phyloP scores from a whole-genome alignment of 2,113 vertebrate species.

The Apteryx owenii region DNA sequence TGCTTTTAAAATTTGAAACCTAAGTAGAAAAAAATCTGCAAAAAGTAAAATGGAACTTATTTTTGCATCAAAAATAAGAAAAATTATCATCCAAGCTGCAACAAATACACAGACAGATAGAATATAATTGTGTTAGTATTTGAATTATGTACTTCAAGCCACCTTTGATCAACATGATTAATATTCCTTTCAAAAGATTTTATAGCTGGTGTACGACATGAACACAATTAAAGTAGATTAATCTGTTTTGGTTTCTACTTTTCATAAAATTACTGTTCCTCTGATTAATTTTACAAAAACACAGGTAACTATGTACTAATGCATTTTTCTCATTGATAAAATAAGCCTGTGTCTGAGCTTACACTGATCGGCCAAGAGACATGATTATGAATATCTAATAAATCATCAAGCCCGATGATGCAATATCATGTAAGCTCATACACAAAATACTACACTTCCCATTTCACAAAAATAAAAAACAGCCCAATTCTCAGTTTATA shows the following conservation, averaged over 20 bases:
- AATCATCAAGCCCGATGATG: slow-evolving; percentile 48
- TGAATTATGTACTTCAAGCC: slow-evolving; percentile 37
- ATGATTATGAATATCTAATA: slow-evolving; percentile 19
- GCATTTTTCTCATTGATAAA: slow-evolving; percentile 34
- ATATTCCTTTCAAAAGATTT: slow-evolving; percentile 39
- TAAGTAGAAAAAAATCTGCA: background rate
- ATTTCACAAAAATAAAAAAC: background rate
- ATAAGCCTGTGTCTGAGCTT: slow-evolving; percentile 29
- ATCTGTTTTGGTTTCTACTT: slow-evolving; percentile 14
- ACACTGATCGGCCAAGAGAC: slow-evolving; percentile 4
- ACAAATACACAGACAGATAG: background rate
- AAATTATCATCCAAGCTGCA: background rate
- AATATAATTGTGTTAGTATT: background rate
- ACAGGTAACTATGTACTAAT: slow-evolving; percentile 6
- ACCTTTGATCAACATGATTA: slow-evolving; percentile 62
- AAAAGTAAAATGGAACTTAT: background rate
- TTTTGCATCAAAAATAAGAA: background rate
- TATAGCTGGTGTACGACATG: slow-evolving; percentile 6
- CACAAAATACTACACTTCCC: background rate
- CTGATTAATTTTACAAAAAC: slow-evolving; percentile 35
- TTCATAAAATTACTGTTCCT: slow-evolving; percentile 37
- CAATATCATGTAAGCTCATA: background rate
- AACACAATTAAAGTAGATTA: slow-evolving; percentile 43
- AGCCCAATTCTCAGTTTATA: background rate
- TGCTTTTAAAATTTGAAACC: background rate